Base-by-base conservation (phyloP, 2,888 invertebrate genomes). In the Bombylius discolor region DNA sequence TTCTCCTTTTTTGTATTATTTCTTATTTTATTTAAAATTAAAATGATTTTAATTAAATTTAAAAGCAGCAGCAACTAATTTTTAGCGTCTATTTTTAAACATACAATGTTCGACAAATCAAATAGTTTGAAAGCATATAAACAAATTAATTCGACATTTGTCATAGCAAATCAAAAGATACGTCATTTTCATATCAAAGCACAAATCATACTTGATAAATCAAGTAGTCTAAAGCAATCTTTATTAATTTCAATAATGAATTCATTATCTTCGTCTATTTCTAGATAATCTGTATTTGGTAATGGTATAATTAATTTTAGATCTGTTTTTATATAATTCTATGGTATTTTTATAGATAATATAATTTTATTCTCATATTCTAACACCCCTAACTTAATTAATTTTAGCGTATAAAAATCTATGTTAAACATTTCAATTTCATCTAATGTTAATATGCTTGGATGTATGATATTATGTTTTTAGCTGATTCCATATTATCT, bases 401-500 rank as follows among this genome's bases (percentile, higher is more conserved):
- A 49, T n/a, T 49, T 32, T n/a, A 52, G n/a, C 14, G 47, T 52
- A 47, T 52, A 46, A 52, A 52, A 52, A 47, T 52, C 36, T 5
- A 52, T 47, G 8, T 52, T 13, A 52, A 32, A 52, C 46, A 46
- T 46, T n/a, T 52, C 48, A n/a, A 48, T 48, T 53, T 53, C 53
- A 42, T 53, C 48, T 7, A 32, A 5, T 42, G 53, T 53, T 31
- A 53, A 31, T 53, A 53, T 48, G 47, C 53, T 47, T 53, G 53
- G 53, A 42, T 53, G 53, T 14, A 52, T n/a, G n/a, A 51, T 60
- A 13, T 54, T 57, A 47, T n/a, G n/a, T 58, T 46, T 56, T 59
- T 59, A 14, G 56, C 58, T 12, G 53, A 56, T 51, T 51, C 56
- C 23, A 54, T 56, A 49, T 56, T 55, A 53, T 56, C 56, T 49